Evolutionary conservation across 2,113 vertebrate genomes (phyloP), one percentile per base, ranked within the genome.

Genomic region (Polyodon spathula): DNA sequence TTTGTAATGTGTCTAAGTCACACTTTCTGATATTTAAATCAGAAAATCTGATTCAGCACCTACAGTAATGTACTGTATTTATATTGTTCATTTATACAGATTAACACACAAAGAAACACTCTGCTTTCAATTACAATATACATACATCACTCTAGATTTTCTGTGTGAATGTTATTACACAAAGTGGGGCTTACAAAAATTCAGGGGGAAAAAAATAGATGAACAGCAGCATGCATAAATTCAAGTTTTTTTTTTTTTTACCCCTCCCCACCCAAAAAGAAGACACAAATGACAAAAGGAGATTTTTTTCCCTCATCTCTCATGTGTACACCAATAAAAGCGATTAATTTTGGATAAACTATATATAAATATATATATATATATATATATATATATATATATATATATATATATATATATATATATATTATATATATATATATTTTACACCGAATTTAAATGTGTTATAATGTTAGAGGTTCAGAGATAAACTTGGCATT

Each of bases 51-150:
- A 90, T 86, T 93, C 89, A 89, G 85, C 88, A 86, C 86, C 92
- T 93, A 98, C 95, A 98, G 95, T 98, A 98, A 98, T 97, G 94
- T 98, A 98, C 95, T 97, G 95, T 97, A 97, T 90, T 93, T 90
- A 85, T 88, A 84, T 77, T 85, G 79, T 81, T 88, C 86, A 88
- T 86, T 92, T 91, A 92, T 87, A 90, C 86, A 84, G 83, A 86
- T 79, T 86, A 90, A 78, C 90, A 92, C 86, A 91, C 85, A 87
- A 85, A 88, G 74, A 79, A 76, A 69, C 56, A 66, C 63, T 56
- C 65, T 86, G 76, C 84, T 88, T 79, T 86, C 83, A 76, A 69
- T 73, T 86, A 84, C 80, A 90, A 87, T 82, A 84, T 84, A 66
- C 77, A 86, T 84, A 86, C 78, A 77, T 79, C 81, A 85, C 80